Evolutionary conservation across 2,888 invertebrate genomes (phyloP).

Genomic region (Sicus ferrugineus): DNA sequence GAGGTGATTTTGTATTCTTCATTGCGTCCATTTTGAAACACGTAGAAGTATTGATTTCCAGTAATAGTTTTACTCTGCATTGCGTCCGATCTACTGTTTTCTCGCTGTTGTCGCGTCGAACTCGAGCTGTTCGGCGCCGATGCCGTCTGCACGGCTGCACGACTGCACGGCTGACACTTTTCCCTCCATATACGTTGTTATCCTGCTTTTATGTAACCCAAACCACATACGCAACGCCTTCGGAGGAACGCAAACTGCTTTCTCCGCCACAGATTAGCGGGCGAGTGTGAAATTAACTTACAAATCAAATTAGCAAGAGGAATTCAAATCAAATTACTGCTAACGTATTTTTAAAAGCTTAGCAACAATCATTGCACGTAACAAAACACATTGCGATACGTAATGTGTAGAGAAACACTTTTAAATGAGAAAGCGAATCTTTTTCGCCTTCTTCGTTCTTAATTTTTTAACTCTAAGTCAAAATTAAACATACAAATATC

Average conservation of each 20-base stretch:
- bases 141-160: background rate
- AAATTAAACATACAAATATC: no score
- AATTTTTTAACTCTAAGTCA: no score
- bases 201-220: background rate
- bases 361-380: slow-evolving; percentile 45
- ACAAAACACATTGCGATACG: background rate
- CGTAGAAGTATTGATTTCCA: background rate
- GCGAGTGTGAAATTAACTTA: background rate
- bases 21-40: slow-evolving; percentile 25
- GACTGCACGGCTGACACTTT: background rate
- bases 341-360: slow-evolving; percentile 33
- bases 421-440: no score
- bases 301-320: background rate
- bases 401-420: no score
- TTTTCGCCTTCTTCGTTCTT: no score
- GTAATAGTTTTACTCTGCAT: slow-evolving; percentile 11
- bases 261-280: no score
- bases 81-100: slow-evolving; percentile 14
- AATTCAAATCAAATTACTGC: background rate
- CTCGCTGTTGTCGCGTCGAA: background rate
- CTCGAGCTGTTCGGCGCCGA: background rate
- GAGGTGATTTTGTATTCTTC: slow-evolving; percentile 11
- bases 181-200: slow-evolving; percentile 9
- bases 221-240: no score
- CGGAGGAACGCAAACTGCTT: no score